These are phyloP conservation scores for Alloscopus bannaensis DNA, from an alignment of 2,888 invertebrate species.

Conservation along the genomic window DNA sequence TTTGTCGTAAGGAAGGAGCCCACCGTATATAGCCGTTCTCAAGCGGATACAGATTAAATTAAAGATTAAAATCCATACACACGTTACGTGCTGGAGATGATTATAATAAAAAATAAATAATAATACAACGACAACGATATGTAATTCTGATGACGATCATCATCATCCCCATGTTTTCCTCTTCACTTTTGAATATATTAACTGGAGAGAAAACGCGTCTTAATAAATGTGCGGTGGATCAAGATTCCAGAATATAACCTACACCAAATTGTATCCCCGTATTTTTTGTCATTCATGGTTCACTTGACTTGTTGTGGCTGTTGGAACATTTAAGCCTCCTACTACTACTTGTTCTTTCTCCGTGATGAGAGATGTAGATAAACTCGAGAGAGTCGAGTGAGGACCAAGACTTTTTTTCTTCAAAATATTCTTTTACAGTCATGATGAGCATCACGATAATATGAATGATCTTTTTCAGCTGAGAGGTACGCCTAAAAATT, in stretches of 20 bases:
- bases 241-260: neutral
- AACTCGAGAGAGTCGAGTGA: neutral
- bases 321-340: too few relatives aligned
- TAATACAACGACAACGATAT: conserved; percentile 28
- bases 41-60: too few relatives aligned
- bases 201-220: neutral
- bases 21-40: too few relatives aligned
- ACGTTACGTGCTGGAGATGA: neutral
- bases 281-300: conserved; percentile 4
- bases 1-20: too few relatives aligned
- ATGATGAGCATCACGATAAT: neutral
- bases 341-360: conserved; percentile 7
- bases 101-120: conserved; percentile 24
- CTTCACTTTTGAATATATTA: conserved; percentile 17
- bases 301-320: conserved; percentile 22
- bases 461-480: too few relatives aligned
- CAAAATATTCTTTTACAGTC: neutral
- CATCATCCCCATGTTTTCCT: conserved; percentile 8
- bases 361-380: neutral
- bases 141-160: neutral
- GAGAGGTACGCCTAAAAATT: conserved; percentile 7
- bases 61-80: too few relatives aligned
- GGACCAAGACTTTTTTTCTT: neutral
- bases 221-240: conserved; percentile 6
- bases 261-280: neutral